Conservation (phyloP, 1,140 invertebrate species). For the Penaeus indicus region DNA sequence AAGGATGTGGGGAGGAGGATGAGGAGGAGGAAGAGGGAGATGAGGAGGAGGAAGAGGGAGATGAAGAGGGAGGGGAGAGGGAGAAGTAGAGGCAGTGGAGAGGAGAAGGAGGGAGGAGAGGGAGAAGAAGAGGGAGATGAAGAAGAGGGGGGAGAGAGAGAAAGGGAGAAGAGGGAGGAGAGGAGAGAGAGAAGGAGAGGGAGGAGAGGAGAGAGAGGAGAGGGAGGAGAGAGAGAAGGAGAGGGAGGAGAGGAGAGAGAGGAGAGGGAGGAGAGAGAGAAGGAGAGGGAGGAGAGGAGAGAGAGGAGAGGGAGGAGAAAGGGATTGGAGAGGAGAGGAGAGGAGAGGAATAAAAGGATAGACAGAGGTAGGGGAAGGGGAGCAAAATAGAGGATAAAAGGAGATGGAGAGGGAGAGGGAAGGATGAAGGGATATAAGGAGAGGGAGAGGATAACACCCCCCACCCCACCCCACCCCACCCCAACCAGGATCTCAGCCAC, state of each 20-base stretch:
- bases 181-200: background rate
- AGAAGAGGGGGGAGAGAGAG: background rate
- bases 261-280: too few species aligned
- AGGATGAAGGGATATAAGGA: too few species aligned
- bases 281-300: too few species aligned
- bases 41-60: background rate
- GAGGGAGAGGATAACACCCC: too few species aligned
- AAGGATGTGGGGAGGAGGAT: background rate
- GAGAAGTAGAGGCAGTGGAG: background rate
- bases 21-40: background rate
- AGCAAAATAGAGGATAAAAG: too few species aligned
- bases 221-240: background rate
- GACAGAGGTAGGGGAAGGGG: too few species aligned
- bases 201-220: background rate
- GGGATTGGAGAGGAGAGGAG: background rate
- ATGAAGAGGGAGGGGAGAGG: background rate
- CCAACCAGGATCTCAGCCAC: too few species aligned
- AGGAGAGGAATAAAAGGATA: background rate
- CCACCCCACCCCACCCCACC: too few species aligned
- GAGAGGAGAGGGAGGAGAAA: background rate
- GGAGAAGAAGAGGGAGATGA: background rate
- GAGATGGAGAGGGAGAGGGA: too few species aligned
- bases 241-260: too few species aligned
- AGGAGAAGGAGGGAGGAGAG: background rate
- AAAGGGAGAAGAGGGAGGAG: background rate